Conservation (phyloP, 2,888 invertebrate species). For the Sinohyriopsis cumingii region DNA sequence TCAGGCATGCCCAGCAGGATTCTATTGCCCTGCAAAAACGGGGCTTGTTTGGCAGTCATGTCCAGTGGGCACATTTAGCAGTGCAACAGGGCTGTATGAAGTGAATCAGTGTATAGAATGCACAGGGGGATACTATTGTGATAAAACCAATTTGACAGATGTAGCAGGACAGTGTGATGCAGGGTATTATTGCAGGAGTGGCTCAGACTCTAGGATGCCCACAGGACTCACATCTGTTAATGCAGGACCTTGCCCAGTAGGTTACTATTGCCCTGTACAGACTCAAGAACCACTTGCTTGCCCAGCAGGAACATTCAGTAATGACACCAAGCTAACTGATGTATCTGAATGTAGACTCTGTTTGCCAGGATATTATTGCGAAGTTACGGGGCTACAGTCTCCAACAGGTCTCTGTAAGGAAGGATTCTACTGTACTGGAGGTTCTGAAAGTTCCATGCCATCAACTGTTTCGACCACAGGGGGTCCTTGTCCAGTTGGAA, state of each 20-base stretch:
- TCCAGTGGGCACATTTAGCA: constrained; percentile 65
- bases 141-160: constrained; percentile 53
- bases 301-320: constrained; percentile 67
- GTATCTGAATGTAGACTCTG: constrained; percentile 58
- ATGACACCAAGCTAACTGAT: constrained; percentile 49
- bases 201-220: constrained; percentile 57
- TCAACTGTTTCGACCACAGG: constrained; percentile 48
- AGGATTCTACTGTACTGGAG: constrained; percentile 64
- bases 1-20: constrained; percentile 62
- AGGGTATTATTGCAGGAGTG: constrained; percentile 64
- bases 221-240: constrained; percentile 49
- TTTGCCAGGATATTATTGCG: constrained; percentile 64
- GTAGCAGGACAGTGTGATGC: constrained; percentile 63
- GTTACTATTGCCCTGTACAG: constrained; percentile 61
- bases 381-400: constrained; percentile 55
- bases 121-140: constrained; percentile 65
- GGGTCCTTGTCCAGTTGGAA: constrained; percentile 66
- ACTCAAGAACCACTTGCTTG: constrained; percentile 61
- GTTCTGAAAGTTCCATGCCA: constrained; percentile 59
- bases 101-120: constrained; percentile 62
- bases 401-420: constrained; percentile 60
- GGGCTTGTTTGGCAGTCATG: constrained; percentile 62
- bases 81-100: constrained; percentile 48
- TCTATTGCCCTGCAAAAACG: constrained; percentile 59
- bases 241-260: constrained; percentile 63